Conservation (phyloP, 2,888 invertebrate species). For the Timema podura region DNA sequence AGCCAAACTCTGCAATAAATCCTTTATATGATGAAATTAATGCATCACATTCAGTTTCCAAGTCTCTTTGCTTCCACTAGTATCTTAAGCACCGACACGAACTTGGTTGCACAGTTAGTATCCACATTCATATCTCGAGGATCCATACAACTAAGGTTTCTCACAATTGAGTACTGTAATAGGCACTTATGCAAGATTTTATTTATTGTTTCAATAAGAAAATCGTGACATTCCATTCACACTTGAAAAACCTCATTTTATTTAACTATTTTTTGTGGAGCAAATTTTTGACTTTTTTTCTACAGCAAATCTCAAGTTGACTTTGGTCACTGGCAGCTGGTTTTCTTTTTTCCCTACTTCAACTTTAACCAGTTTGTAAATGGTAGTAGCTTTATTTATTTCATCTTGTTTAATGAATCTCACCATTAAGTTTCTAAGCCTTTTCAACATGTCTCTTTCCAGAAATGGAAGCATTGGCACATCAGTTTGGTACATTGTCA, state of each 20-base stretch:
- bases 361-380: neutral
- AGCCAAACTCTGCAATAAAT: constrained; percentile 8
- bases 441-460: neutral
- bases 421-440: constrained; percentile 1
- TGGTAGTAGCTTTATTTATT: neutral
- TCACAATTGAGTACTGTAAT: constrained; percentile 11
- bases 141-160: neutral
- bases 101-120: constrained; percentile 10
- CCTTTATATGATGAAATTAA: constrained; percentile 11
- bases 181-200: constrained; percentile 13
- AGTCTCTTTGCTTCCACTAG: constrained; percentile 5
- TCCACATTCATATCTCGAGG: neutral
- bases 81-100: neutral
- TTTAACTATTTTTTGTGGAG: constrained; percentile 1
- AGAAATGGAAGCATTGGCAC: neutral
- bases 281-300: constrained; percentile 9
- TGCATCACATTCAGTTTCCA: constrained; percentile 11
- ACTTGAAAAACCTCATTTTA: neutral
- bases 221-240: constrained; percentile 7
- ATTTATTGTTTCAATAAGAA: constrained; percentile 2
- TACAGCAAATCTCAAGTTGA: constrained; percentile 1
- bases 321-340: constrained; percentile 4
- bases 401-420: neutral
- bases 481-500: neutral
- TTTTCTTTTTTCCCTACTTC: neutral